Conservation (phyloP, 2,888 invertebrate species). For the Balanococcus diminutus region DNA sequence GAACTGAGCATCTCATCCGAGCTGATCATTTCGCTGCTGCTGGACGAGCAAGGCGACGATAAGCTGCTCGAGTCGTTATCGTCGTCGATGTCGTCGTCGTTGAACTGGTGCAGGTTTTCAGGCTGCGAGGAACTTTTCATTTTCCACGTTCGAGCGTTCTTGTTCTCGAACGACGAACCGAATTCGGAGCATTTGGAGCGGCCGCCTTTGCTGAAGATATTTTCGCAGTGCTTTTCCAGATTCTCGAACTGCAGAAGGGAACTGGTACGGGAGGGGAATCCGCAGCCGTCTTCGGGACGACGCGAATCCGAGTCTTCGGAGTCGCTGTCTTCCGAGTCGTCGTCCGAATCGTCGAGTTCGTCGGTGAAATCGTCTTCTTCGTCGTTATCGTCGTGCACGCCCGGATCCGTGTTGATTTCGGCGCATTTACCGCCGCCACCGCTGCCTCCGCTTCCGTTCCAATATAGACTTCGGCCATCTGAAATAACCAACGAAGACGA, state of each 20-base stretch:
- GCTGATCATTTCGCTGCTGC: conserved; percentile 57
- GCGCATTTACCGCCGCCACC: conserved; percentile 49
- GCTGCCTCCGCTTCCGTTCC: conserved; percentile 59
- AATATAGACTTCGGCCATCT: conserved; percentile 38
- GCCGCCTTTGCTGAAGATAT: conserved; percentile 61
- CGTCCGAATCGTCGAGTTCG: conserved; percentile 32
- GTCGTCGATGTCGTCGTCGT: conserved; percentile 50
- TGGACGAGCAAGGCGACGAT: conserved; percentile 56
- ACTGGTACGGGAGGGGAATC: conserved; percentile 67
- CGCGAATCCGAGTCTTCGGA: conserved; percentile 38
- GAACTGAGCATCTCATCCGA: conserved; percentile 56
- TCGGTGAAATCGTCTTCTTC: conserved; percentile 57
- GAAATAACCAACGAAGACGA: too few relatives aligned
- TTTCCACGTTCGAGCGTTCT: conserved; percentile 63
- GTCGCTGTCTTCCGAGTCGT: background rate
- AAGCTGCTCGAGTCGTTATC: conserved; percentile 57
- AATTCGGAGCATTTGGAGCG: conserved; percentile 57
- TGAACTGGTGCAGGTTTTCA: conserved; percentile 26
- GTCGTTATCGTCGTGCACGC: conserved; percentile 59
- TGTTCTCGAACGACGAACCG: conserved; percentile 60
- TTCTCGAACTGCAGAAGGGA: conserved; percentile 85
- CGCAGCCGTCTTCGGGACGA: conserved; percentile 58
- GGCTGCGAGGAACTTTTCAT: conserved; percentile 58
- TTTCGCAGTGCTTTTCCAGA: conserved; percentile 73
- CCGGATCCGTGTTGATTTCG: conserved; percentile 58